Base-by-base conservation (phyloP, 2,888 invertebrate genomes). In the Nineta flava region DNA sequence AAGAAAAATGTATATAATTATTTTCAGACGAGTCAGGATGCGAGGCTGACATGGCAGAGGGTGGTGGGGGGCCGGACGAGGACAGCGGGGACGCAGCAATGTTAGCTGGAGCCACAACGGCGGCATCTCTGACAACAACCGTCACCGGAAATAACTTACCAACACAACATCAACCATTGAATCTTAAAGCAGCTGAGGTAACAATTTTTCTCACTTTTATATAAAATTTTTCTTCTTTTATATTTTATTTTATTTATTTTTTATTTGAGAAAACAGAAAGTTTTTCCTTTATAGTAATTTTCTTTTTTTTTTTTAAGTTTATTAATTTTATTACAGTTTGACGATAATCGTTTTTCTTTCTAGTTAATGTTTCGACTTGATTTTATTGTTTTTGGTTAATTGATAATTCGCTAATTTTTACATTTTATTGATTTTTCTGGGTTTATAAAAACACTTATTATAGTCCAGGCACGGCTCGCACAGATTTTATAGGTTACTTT, bases 31-130 rank as follows among this genome's bases (percentile, higher is more conserved):
- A 81, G 71, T 80, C 81, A 79, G 81, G 81, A 82, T 83, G 82
- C 81, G 80, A 80, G 81, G 81, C 79, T 81, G 82, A 82, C 76
- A 83, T 83, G 83, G 77, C 81, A 73, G 83, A 83, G 74, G 84
- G 83, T 72, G 67, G 65, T 74, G 84, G 83, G 73, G 67, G 65
- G 59, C 80, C 76, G 73, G 80, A 78, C 59, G 68, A 68, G 62
- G 67, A 68, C 64, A 71, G 72, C 67, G 72, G 68, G 66, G 71
- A 71, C 68, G 74, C 73, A 64, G 74, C 73, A 64, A 67, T 67
- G 67, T 63, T 67, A 60, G 66, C 74, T 62, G 73, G 73, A 62
- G 72, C 74, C 55, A 68, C 72, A 57, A 65, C 65, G 59, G 72
- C 72, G 58, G 68, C 71, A 19, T 15, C 26, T 21, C 26, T 16